Base-by-base conservation (phyloP, 2,888 invertebrate genomes). In the Thera obeliscata region DNA sequence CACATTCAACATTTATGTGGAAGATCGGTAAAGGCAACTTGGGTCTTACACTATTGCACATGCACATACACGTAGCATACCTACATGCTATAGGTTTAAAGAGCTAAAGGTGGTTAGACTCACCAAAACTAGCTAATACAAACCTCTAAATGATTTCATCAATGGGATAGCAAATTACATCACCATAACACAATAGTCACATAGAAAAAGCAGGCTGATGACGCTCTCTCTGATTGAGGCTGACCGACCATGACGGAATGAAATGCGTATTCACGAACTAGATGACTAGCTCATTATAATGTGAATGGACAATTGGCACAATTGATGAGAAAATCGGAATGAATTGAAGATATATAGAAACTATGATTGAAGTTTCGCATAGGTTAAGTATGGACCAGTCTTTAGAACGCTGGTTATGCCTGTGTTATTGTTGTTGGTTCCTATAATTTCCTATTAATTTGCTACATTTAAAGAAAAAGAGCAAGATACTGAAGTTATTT, bases 221-320 rank as follows among this genome's bases (percentile, higher is more conserved):
- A 66, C 62, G 70, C 62, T 67, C 69, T 71, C 73, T 74, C 76
- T 76, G 74, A 76, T 66, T 61, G 67, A 64, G 58, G 64, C 71
- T 67, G 62, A 61, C 46, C 50, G 66, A 69, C 71, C 75, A 74
- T 69, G 74, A 73, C 75, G 70, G 63, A 73, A 74, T 74, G 66
- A 67, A 74, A 72, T 66, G 62, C 69, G 64, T 67, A 72, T 67
- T 64, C 71, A 74, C 68, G 66, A 59, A 67, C 64, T 62, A 60
- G 69, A 69, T 70, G 69, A 69, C 72, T 69, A 73, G 52, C 68
- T 74, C 72, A 69, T 76, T 79, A 78, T 73, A 76, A 78, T 78
- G 66, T 73, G 75, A 74, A 75, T 76, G 71, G 73, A 64, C 58
- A 61, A 70, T 73, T 72, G 61, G 64, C 67, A 72, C 74, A 72